Conservation (phyloP, 1,140 invertebrate species). For the Micrasema longulum region DNA sequence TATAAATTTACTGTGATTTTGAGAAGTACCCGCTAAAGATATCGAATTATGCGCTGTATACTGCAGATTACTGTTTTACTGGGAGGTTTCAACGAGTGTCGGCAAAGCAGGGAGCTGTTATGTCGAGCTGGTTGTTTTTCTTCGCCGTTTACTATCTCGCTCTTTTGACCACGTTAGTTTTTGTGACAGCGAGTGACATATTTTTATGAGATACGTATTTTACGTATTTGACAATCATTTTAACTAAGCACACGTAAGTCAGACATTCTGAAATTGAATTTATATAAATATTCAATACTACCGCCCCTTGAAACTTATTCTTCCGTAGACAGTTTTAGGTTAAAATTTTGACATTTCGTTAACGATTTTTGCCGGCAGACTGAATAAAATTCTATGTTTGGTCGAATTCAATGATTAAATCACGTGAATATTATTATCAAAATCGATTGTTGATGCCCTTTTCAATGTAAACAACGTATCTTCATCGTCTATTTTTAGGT, state of each 20-base stretch:
- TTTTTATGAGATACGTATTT: slow-evolving; percentile 21
- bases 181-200: slow-evolving; percentile 28
- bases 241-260: slow-evolving; percentile 3
- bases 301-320: neutral
- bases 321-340: slow-evolving; percentile 8
- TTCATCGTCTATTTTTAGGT: neutral
- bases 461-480: neutral
- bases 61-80: slow-evolving; percentile 8
- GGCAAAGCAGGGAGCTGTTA: slow-evolving; percentile 7
- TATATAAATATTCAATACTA: neutral
- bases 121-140: neutral
- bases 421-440: too few relatives aligned
- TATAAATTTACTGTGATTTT: too few relatives aligned
- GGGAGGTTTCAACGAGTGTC: too few relatives aligned
- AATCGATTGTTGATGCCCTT: neutral
- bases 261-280: neutral
- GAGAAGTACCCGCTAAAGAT: too few relatives aligned
- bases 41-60: neutral
- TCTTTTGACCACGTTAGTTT: slow-evolving; percentile 30
- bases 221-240: neutral
- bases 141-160: slow-evolving; percentile 6
- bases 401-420: too few relatives aligned
- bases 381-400: too few relatives aligned
- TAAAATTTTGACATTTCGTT: slow-evolving; percentile 32
- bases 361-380: slow-evolving; percentile 28